Conservation (phyloP, 2,113 vertebrate genomes). For the Megaceryle maxima region DNA sequence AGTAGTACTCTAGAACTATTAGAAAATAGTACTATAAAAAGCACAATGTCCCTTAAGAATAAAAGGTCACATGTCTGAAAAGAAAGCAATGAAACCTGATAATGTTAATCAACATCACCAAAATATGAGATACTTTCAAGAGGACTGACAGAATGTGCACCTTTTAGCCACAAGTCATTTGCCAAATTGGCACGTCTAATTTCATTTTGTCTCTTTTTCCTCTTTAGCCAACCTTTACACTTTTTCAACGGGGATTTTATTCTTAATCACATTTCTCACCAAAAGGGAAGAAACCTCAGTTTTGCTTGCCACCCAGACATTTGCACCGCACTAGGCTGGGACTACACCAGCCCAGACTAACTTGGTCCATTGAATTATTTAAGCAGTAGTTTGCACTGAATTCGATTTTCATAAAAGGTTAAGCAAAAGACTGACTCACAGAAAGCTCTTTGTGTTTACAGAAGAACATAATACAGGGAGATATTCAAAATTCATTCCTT, state of each 20-base stretch:
- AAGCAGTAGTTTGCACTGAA: constrained; percentile 50
- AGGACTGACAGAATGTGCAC: background rate
- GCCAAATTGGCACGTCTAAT: background rate
- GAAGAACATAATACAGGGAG: background rate
- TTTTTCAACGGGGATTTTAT: background rate
- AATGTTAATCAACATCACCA: background rate
- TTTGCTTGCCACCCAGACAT: background rate
- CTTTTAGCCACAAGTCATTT: background rate
- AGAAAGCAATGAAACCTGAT: background rate
- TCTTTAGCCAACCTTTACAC: background rate
- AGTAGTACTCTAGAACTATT: background rate
- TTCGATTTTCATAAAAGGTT: constrained; percentile 63
- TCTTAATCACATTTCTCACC: background rate
- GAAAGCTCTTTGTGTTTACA: background rate
- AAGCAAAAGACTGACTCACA: constrained; percentile 33
- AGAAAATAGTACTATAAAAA: background rate
- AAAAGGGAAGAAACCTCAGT: background rate
- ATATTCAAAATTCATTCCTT: background rate
- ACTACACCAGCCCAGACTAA: constrained; percentile 29
- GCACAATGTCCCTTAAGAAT: background rate
- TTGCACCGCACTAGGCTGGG: constrained; percentile 6
- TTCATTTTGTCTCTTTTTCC: background rate
- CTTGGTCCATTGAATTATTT: constrained; percentile 57
- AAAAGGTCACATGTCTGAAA: background rate
- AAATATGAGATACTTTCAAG: background rate